Evolutionary conservation across 2,888 invertebrate species (phyloP).

Genomic region (Spialia ferax): DNA sequence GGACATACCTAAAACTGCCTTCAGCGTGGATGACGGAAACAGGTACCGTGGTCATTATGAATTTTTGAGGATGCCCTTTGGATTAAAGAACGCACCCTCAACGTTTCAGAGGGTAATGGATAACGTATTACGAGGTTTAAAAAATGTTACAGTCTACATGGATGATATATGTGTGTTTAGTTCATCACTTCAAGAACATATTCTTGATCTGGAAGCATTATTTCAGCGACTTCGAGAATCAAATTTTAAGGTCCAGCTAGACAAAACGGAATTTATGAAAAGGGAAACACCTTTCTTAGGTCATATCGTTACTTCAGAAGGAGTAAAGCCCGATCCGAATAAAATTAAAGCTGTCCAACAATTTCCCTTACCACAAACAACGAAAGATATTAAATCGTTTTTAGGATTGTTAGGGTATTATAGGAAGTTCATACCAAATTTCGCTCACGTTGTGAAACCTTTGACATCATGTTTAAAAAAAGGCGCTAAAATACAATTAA

Average conservation of each 20-base stretch:
- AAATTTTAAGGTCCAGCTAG: conserved; percentile 14
- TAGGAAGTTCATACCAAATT: too few species aligned
- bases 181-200: conserved; percentile 9
- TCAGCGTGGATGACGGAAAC: conserved; percentile 2
- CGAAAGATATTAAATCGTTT: conserved; percentile 53
- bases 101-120: conserved; percentile 1
- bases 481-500: conserved; percentile 26
- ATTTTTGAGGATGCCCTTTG: conserved; percentile 5
- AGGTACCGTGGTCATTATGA: conserved; percentile 3
- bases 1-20: conserved; percentile 5
- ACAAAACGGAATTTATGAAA: conserved; percentile 11
- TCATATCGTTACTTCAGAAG: conserved; percentile 31
- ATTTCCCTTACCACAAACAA: conserved; percentile 46
- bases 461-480: conserved; percentile 41
- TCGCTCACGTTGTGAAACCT: conserved; percentile 49
- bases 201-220: neutral
- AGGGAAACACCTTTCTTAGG: conserved; percentile 31
- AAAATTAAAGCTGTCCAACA: conserved; percentile 46
- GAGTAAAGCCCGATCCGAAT: conserved; percentile 41
- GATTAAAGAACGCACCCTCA: too few species aligned
- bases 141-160: neutral
- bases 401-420: too few species aligned
- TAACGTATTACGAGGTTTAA: conserved; percentile 2
- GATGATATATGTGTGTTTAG: neutral
- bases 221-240: conserved; percentile 9